Base-by-base conservation (phyloP, 2,888 invertebrate genomes). In the Lithophane leautieri region DNA sequence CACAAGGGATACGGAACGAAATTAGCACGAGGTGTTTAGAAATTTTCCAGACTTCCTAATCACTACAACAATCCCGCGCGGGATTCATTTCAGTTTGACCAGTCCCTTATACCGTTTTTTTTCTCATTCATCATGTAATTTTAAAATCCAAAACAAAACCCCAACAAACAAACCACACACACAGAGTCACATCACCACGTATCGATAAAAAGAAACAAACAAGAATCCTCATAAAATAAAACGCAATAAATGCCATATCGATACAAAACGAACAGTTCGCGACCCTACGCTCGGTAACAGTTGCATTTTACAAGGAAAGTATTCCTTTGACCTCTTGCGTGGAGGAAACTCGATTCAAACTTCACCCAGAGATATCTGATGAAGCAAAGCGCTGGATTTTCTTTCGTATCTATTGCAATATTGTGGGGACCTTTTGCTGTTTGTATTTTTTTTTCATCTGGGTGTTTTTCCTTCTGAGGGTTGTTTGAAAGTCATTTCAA, bases 341-440 rank as follows among this genome's bases (percentile, higher is more conserved):
- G 58, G 84, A 84, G 92, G 90, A 93, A 93, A 93, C 93, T 91
- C 89, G 89, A 92, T 92, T 91, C 88, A 90, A 91, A 92, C 88
- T 92, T 92, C 70, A 76, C 84, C 73, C 89, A 86, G 86, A 89
- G 88, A 89, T 91, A 91, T 91, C 89, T 92, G 93, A 93, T 92
- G 92, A 92, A 88, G 90, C 90, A 91, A 92, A 92, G 91, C 88
- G 90, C 12, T 73, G 68, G 79, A 82, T 85, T 89, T 89, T 91
- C 89, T 89, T 89, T 89, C 88, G 89, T 80, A 83, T 75, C 86
- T 86, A 86, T 92, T 89, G 88, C 89, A 88, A 86, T 78, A 83
- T 85, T 78, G 83, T 66, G 70, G 63, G n/a, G 50, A 73, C 69
- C 67, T 78, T 77, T 83, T 63, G 65, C 25, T 44, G 71, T 70